A percentile compares a stretch with the other conserved stretches of the same genome.
Evolutionary conservation across 1,140 invertebrate genomes (phyloP).

Genomic region (Protaetia brevitarsis): DNA sequence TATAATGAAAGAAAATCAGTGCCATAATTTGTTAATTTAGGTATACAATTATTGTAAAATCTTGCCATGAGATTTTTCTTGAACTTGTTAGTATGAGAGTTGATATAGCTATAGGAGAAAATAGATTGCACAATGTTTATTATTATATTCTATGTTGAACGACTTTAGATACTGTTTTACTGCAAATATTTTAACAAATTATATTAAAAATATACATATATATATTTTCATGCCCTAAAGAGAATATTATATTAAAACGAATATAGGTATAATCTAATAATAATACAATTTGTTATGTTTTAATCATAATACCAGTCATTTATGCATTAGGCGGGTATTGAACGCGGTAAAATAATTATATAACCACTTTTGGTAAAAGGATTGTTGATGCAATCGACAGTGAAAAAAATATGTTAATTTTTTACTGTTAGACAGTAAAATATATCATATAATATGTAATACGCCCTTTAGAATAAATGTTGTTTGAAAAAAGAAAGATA

Average conservation of each 20-base stretch:
- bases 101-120: not conserved
- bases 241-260: conserved; percentile 22
- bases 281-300: conserved; percentile 10
- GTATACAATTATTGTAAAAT: conserved; percentile 27
- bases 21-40: conserved; percentile 31
- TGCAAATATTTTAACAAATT: conserved; percentile 5
- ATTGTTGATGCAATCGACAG: conserved; percentile 17
- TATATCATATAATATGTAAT: conserved; percentile 27
- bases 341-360: conserved; percentile 14
- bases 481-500: conserved; percentile 9
- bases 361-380: not conserved
- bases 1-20: conserved; percentile 21
- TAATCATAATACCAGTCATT: conserved; percentile 28
- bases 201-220: conserved; percentile 3
- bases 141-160: conserved; percentile 1
- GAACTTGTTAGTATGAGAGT: conserved; percentile 20
- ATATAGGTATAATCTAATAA: conserved; percentile 19
- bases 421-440: conserved; percentile 32
- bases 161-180: conserved; percentile 20
- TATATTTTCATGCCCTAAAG: conserved; percentile 20
- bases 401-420: conserved; percentile 24
- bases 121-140: conserved; percentile 4
- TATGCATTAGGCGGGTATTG: conserved; percentile 14
- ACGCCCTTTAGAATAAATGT: conserved; percentile 24
- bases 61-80: conserved; percentile 30